phyloP scores from a whole-genome alignment of 2,797 vertebrate genomes.

The Cyprinodon diabolis region DNA sequence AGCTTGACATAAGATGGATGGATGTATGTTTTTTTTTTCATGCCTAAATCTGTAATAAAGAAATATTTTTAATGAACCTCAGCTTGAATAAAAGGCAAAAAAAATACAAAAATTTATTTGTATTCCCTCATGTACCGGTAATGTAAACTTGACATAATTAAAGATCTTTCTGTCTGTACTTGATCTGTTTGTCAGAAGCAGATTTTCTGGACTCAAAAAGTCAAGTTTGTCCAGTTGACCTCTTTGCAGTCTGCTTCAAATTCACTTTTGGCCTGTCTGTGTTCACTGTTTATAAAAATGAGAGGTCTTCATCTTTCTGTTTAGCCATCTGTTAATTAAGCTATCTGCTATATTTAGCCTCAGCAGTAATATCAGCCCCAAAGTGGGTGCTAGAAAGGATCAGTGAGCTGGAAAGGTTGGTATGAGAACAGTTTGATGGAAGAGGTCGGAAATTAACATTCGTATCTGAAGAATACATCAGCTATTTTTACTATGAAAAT shows the following conservation, averaged over 20 bases:
- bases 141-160: neutral
- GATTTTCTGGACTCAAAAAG: neutral
- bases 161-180: neutral
- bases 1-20: neutral
- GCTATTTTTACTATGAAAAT: neutral
- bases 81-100: neutral
- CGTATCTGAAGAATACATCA: neutral
- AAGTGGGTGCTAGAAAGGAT: conserved; percentile 33
- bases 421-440: conserved; percentile 3
- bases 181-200: neutral
- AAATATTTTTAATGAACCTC: conserved; percentile 9
- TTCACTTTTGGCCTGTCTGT: conserved; percentile 11
- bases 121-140: neutral
- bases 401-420: conserved; percentile 28
- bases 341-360: conserved; percentile 55
- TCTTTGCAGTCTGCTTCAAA: neutral
- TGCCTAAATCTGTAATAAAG: conserved; percentile 26
- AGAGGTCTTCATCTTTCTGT: conserved; percentile 52
- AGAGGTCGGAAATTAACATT: conserved; percentile 13
- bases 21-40: conserved; percentile 16
- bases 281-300: conserved; percentile 39
- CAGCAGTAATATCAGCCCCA: conserved; percentile 38
- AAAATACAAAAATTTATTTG: conserved; percentile 2
- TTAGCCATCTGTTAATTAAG: conserved; percentile 55
- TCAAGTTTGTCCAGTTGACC: neutral